phyloP scores from a whole-genome alignment of 1,140 invertebrate genomes.

The Drosophila santomea region DNA sequence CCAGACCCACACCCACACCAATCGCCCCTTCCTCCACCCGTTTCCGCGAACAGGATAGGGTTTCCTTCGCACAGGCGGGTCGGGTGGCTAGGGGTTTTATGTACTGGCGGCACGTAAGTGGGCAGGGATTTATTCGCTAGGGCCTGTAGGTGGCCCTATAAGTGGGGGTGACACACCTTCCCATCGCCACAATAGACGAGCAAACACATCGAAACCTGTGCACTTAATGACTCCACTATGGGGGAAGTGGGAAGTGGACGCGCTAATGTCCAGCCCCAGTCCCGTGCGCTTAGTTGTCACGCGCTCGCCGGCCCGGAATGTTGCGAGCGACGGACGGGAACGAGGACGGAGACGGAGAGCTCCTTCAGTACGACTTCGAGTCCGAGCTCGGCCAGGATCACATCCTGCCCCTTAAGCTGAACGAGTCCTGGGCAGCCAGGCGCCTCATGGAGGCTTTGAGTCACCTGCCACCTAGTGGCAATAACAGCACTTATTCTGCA shows the following conservation, averaged over 20 bases:
- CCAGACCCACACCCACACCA: slow-evolving; percentile 32
- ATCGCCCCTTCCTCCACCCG: background rate
- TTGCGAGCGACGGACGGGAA: slow-evolving; percentile 48
- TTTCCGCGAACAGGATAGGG: slow-evolving; percentile 30
- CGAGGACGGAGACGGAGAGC: slow-evolving; percentile 10
- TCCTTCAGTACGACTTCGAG: slow-evolving; percentile 18
- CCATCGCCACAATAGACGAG: slow-evolving; percentile 59
- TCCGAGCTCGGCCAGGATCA: slow-evolving; percentile 49
- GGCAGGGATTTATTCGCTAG: slow-evolving; percentile 50
- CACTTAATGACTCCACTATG: slow-evolving; percentile 67
- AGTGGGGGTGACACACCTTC: slow-evolving; percentile 17
- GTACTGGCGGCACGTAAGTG: slow-evolving; percentile 81
- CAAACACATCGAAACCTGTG: slow-evolving; percentile 20
- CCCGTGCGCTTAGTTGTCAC: slow-evolving; percentile 62
- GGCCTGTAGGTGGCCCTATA: background rate
- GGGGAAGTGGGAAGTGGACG: slow-evolving; percentile 45
- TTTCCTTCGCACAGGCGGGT: slow-evolving; percentile 67
- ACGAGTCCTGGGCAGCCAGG: slow-evolving; percentile 86
- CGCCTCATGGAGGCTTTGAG: slow-evolving; percentile 83
- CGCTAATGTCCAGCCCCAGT: slow-evolving; percentile 64
- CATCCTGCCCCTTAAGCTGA: slow-evolving; percentile 85
- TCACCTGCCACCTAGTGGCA: slow-evolving; percentile 65
- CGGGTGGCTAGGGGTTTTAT: slow-evolving; percentile 70
- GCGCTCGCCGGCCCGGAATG: slow-evolving; percentile 60
- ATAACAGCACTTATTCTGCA: slow-evolving; percentile 58